Evolutionary conservation across 2,797 vertebrate genomes (phyloP).

Genomic region (Trichosurus vulpecula): DNA sequence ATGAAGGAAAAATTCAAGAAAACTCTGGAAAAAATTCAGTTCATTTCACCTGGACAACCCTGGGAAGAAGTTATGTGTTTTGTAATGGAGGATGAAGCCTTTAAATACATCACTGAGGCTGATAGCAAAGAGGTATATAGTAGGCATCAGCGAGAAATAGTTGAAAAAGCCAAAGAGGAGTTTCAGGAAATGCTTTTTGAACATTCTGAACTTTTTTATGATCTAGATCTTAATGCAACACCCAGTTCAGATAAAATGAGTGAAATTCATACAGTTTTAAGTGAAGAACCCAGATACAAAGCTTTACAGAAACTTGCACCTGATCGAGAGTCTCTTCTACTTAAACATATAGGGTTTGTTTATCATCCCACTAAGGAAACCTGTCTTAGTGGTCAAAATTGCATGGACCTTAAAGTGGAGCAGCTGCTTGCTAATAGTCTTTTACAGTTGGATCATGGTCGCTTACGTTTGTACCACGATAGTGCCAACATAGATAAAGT

Average conservation of each 20-base stretch:
- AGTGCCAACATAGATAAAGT: constrained; percentile 97
- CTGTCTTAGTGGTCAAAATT: constrained; percentile 96
- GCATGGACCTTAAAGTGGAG: constrained; percentile 98
- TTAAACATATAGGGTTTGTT: constrained; percentile 99
- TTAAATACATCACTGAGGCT: constrained; percentile 96
- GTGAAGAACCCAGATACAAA: constrained; percentile 98
- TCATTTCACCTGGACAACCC: constrained; percentile 95
- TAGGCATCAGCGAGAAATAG: constrained; percentile 98
- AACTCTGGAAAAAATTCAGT: constrained; percentile 96
- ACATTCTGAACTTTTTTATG: constrained; percentile 98
- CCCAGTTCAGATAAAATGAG: constrained; percentile 99
- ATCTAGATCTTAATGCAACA: constrained; percentile 98
- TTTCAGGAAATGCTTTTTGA: constrained; percentile 99
- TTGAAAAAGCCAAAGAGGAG: constrained; percentile 99
- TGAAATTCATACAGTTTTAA: constrained; percentile 97
- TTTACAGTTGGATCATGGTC: constrained; percentile 94
- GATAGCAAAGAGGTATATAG: constrained; percentile 97
- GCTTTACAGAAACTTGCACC: constrained; percentile 98
- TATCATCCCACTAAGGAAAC: constrained; percentile 99
- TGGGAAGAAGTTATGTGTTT: constrained; percentile 99
- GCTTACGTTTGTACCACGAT: constrained; percentile 94
- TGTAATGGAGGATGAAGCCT: constrained; percentile 97
- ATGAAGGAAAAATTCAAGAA: constrained; percentile 99
- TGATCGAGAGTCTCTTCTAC: constrained; percentile 96
- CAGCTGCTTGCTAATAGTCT: constrained; percentile 95